Conservation (phyloP, 2,888 invertebrate species). For the Ochropleura leucogaster region DNA sequence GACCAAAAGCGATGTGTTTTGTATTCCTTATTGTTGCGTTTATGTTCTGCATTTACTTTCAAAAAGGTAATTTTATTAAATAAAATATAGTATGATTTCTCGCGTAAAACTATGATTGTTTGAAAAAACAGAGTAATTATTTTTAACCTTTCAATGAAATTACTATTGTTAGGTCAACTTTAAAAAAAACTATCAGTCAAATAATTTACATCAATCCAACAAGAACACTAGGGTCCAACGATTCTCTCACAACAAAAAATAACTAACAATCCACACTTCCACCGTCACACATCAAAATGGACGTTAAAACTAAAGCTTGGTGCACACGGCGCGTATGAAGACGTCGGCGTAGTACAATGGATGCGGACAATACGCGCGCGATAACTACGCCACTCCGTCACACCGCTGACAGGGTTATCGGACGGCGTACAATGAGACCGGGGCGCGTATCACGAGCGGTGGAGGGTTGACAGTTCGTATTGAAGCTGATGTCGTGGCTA, state of each 20-base stretch:
- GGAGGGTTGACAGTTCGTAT: constrained; percentile 62
- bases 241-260: constrained; percentile 15
- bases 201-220: neutral
- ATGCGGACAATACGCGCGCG: constrained; percentile 84
- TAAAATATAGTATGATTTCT: too few relatives aligned
- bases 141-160: neutral
- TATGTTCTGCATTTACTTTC: neutral
- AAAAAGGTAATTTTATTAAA: neutral
- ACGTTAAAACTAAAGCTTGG: constrained; percentile 67
- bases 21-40: neutral
- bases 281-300: constrained; percentile 56
- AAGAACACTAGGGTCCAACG: neutral
- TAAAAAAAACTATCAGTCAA: neutral
- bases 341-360: constrained; percentile 84
- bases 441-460: constrained; percentile 66
- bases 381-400: constrained; percentile 89
- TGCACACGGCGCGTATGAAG: constrained; percentile 78
- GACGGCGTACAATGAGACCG: constrained; percentile 74
- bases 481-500: constrained; percentile 27
- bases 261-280: constrained; percentile 21
- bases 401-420: constrained; percentile 89
- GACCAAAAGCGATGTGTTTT: neutral
- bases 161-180: too few relatives aligned
- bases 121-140: neutral
- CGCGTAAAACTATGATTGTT: neutral